Evolutionary conservation across 23 tunicate genomes (phyloP).

Genomic region (Phallusia fumigata): DNA sequence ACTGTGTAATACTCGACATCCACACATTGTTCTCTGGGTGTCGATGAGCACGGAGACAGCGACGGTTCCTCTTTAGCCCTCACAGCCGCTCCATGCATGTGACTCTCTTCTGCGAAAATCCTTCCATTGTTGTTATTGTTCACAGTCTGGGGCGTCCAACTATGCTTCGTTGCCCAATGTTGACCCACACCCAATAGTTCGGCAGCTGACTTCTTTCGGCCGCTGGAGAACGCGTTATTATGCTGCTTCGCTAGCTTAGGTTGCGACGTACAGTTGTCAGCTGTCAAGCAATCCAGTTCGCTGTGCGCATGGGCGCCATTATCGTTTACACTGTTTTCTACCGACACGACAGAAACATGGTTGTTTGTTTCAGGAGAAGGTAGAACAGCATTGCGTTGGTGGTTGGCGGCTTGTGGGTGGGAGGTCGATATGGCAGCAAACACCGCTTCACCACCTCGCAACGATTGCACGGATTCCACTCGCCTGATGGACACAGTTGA

Average conservation of each 20-base stretch:
- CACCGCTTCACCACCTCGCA: constrained; percentile 55
- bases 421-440: constrained; percentile 53
- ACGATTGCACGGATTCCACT: constrained; percentile 49
- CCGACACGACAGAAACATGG: neutral
- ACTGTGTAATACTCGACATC: constrained; percentile 31
- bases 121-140: neutral
- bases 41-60: too few species aligned
- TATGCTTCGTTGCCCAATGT: neutral
- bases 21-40: neutral
- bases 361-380: neutral
- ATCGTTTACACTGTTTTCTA: neutral
- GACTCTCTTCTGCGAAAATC: neutral
- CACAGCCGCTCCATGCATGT: neutral
- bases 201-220: constrained; percentile 17
- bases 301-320: neutral
- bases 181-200: constrained; percentile 18
- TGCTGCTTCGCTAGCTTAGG: neutral
- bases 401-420: neutral
- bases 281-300: neutral
- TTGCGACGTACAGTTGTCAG: constrained; percentile 1
- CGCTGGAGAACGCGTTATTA: neutral
- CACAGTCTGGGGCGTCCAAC: neutral
- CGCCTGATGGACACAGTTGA: constrained; percentile 34
- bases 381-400: neutral
- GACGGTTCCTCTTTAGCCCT: neutral